Base-by-base conservation (phyloP, 2,113 vertebrate species). In the Lethenteron camtschaticum region DNA sequence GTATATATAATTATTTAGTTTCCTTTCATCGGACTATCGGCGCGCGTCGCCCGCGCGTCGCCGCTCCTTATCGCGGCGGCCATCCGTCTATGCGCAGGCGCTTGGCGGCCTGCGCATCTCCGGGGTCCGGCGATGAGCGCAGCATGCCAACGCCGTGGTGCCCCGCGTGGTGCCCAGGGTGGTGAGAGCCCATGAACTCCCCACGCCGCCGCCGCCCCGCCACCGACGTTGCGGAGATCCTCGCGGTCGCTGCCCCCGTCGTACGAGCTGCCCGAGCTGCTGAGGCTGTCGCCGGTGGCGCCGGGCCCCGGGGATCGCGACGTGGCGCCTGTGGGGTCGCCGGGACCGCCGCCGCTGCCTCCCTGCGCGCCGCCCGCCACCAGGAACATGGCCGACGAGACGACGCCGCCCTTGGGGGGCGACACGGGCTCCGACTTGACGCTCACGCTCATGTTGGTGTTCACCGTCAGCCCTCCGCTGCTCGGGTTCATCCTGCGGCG, bases 381-480 rank as follows among this genome's bases (percentile, higher is more conserved):
- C 41, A 41, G 41, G 41, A 41, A 41, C 41, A 41, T 66, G 63
- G 63, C 63, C 1, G 94, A 94, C 0, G 84, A 82, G 70, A 84
- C 85, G 80, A 81, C 87, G 72, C 87, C 83, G 12, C 94, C 91
- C 2, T 89, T 85, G 73, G 86, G 89, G 0, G 92, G 92, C 0
- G 92, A 96, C 71, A 94, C 82, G 0, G 92, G 92, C 78, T 97
- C 92, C 0, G 87, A 90, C 79, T 97, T 97, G 83, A 97, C 95
- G 85, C 83, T 87, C 80, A 97, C 81, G 73, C 83, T 78, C 70
- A 86, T 82, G 79, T 82, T 87, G 75, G 88, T 94, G 83, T 88
- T 90, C 77, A 96, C 86, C 0, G 88, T 91, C 80, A 96, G 82
- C 73, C 24, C n/a, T 66, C 63, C 63, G 24, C n/a, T 16, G 63